phyloP scores from a whole-genome alignment of 2,888 invertebrate species.

The Linnaemya tessellans region DNA sequence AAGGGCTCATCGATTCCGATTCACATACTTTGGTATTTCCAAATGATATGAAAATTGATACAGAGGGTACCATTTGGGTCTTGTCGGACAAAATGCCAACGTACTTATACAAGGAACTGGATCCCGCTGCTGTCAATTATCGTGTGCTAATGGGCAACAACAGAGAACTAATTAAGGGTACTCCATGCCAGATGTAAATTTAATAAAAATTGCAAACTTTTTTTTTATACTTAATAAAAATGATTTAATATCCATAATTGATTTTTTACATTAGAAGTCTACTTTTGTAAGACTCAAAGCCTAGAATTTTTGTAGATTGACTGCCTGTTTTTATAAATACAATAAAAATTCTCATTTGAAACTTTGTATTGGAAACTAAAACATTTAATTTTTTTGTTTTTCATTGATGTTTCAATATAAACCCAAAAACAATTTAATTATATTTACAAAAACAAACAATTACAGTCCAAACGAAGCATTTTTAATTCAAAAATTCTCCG shows the following conservation, averaged over 20 bases:
- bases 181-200: constrained; percentile 79
- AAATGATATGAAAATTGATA: constrained; percentile 89
- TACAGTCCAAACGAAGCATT: too few species aligned
- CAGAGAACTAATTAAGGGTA: constrained; percentile 81
- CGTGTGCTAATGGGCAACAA: constrained; percentile 82
- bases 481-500: too few species aligned
- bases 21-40: constrained; percentile 89
- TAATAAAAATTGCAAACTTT: constrained; percentile 7
- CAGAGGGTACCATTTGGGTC: constrained; percentile 88
- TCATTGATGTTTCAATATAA: too few species aligned
- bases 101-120: constrained; percentile 87
- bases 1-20: constrained; percentile 88
- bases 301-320: too few species aligned
- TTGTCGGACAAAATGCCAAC: constrained; percentile 90
- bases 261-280: background rate
- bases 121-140: constrained; percentile 88
- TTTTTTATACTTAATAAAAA: constrained; percentile 28
- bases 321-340: too few species aligned
- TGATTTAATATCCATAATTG: background rate
- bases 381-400: too few species aligned
- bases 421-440: too few species aligned
- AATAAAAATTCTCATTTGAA: too few species aligned
- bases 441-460: too few species aligned
- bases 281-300: too few species aligned
- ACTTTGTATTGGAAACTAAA: too few species aligned